Conservation (phyloP, 1,140 invertebrate genomes). For the Gerris buenoi region DNA sequence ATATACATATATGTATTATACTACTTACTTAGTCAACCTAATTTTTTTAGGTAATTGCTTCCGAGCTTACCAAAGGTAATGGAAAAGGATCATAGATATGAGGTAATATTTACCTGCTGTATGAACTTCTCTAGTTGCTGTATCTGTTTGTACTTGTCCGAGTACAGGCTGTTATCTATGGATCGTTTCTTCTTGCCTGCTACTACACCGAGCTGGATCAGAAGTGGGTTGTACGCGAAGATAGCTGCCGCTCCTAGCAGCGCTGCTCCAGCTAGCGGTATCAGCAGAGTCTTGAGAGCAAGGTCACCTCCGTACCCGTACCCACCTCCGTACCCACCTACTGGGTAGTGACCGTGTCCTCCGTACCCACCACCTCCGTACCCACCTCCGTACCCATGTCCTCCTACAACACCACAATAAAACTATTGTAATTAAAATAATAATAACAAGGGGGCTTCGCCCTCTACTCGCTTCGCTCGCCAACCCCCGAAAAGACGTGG, state of each 20-base stretch:
- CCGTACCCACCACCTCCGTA: too few relatives aligned
- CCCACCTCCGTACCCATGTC: too few relatives aligned
- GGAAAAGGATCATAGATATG: too few relatives aligned
- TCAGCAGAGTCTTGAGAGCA: constrained; percentile 34
- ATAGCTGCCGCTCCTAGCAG: constrained; percentile 61
- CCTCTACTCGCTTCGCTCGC: too few relatives aligned
- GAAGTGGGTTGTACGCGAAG: constrained; percentile 54
- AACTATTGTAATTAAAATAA: too few relatives aligned
- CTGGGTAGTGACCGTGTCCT: background rate
- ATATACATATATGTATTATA: too few relatives aligned
- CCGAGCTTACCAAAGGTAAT: too few relatives aligned
- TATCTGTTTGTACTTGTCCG: constrained; percentile 9
- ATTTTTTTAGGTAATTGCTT: too few relatives aligned
- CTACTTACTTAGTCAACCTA: too few relatives aligned
- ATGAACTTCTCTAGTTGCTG: constrained; percentile 17
- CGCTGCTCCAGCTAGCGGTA: constrained; percentile 58
- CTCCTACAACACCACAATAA: too few relatives aligned
- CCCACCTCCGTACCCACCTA: constrained; percentile 1
- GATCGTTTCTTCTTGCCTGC: constrained; percentile 30
- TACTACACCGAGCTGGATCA: constrained; percentile 55
- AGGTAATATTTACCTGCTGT: constrained; percentile 15
- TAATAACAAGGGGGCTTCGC: too few relatives aligned
- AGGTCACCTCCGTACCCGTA: constrained; percentile 7
- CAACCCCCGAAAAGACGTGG: too few relatives aligned
- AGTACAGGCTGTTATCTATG: background rate